Conservation (phyloP, 2,113 vertebrate genomes). For the Sinocyclocheilus anophthalmus region DNA sequence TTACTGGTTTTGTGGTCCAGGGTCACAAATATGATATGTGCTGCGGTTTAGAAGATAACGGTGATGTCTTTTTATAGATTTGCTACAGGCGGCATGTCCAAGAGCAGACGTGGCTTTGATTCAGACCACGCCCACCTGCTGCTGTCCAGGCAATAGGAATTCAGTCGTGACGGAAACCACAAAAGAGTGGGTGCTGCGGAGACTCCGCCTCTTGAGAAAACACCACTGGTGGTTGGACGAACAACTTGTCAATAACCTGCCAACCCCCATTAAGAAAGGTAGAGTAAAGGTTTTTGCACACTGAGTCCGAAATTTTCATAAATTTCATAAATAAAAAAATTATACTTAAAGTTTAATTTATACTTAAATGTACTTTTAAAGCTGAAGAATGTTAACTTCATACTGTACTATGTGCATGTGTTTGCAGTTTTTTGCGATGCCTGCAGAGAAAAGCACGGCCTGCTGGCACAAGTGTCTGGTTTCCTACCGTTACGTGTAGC, state of each 20-base stretch:
- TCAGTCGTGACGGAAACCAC: slow-evolving; percentile 48
- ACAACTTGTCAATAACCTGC: slow-evolving; percentile 72
- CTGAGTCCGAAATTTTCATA: too few species aligned
- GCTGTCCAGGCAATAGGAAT: slow-evolving; percentile 47
- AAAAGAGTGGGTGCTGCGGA: slow-evolving; percentile 66
- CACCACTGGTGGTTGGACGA: slow-evolving; percentile 81
- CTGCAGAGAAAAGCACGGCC: slow-evolving; percentile 73
- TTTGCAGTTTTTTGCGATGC: slow-evolving; percentile 80
- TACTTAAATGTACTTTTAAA: too few species aligned
- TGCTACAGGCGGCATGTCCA: slow-evolving; percentile 68
- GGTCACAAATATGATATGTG: not conserved
- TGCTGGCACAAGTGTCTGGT: slow-evolving; percentile 74
- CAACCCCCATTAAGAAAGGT: slow-evolving; percentile 82
- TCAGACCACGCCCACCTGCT: slow-evolving; percentile 40
- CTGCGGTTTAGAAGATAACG: not conserved
- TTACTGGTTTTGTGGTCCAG: too few species aligned
- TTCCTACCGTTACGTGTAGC: slow-evolving; percentile 80
- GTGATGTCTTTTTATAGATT: slow-evolving; percentile 70
- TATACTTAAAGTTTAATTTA: too few species aligned
- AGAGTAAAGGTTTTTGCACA: not conserved
- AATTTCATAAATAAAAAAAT: too few species aligned
- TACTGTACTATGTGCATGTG: slow-evolving; percentile 14
- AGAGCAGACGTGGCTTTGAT: slow-evolving; percentile 55
- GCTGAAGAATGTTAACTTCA: too few species aligned
- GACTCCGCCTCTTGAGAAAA: slow-evolving; percentile 65